Conservation (phyloP, 2,888 invertebrate species). For the Scaptomyza tumidula region DNA sequence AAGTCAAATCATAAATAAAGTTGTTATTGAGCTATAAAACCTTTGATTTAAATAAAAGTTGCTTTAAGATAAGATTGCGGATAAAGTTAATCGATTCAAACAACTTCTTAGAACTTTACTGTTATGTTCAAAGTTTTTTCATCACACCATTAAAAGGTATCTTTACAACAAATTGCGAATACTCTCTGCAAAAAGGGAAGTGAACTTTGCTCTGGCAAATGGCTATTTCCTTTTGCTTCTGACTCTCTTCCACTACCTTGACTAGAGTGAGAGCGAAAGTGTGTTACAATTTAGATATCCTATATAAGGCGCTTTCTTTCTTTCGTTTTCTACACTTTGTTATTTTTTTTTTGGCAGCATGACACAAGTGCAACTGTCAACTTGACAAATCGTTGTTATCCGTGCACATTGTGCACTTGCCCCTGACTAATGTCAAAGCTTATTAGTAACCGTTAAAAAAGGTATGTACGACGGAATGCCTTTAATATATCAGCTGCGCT, state of each 20-base stretch:
- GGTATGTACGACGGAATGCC: not conserved
- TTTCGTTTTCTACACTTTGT: slow-evolving; percentile 13
- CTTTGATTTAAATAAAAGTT: too few relatives aligned
- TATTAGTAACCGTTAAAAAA: not conserved
- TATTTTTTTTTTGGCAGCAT: not conserved
- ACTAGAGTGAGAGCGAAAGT: slow-evolving; percentile 63
- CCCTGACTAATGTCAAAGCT: slow-evolving; percentile 4
- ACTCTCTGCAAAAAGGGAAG: slow-evolving; percentile 39
- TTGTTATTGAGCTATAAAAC: too few relatives aligned
- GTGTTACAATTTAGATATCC: not conserved
- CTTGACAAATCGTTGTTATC: slow-evolving; percentile 25
- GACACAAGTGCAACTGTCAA: slow-evolving; percentile 36
- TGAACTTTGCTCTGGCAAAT: slow-evolving; percentile 76
- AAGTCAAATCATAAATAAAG: too few relatives aligned
- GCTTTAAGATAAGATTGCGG: too few relatives aligned
- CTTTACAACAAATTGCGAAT: not conserved
- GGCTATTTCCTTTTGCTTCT: slow-evolving; percentile 8
- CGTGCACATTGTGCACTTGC: not conserved
- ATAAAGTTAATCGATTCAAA: not conserved
- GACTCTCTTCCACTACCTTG: not conserved
- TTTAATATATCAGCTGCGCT: slow-evolving; percentile 17
- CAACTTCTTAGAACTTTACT: not conserved
- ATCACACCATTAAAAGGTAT: too few relatives aligned
- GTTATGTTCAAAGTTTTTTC: too few relatives aligned
- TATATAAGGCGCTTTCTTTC: slow-evolving; percentile 52